Evolutionary conservation across 2,797 vertebrate species (phyloP), one percentile per base, ranked within the genome.

Genomic region (Kryptolebias ocellatus): DNA sequence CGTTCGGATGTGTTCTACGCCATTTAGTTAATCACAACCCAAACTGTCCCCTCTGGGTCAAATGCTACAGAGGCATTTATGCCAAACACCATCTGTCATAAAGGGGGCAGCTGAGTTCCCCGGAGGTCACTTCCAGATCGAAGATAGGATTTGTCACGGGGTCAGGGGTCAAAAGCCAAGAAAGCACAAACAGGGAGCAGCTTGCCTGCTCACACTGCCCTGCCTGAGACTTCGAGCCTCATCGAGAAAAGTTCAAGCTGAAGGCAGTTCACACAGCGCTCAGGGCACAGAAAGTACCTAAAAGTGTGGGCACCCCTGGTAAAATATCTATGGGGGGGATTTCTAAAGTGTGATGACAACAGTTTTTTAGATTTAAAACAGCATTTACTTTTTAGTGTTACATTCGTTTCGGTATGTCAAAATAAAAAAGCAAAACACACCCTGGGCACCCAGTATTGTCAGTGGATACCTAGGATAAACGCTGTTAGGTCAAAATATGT

Each of bases 131-230:
- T 80, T 83, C 49, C 63, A 64, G 53, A 70, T 50, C 66, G 45
- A 79, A 46, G 55, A 28, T 29, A 18, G 45, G 67, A 77, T 87
- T 85, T 74, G 60, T 74, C 60, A 73, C 2, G 47, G 79, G 67
- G 3, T 80, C 75, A 87, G n/a, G 2, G 72, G 81, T 85, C 83
- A 84, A 80, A 87, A 72, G 73, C 16, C 65, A 79, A 78, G 53
- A 74, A 46, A 78, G 64, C 60, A 79, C 70, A 74, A 74, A 77
- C 78, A 78, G 20, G 53, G 75, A 76, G 61, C 42, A 66, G 60
- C 47, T 64, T 34, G 47, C 28, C 62, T 49, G 27, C 60, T 78
- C 64, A 29, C 60, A 28, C n/a, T 39, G 20, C 42, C 44, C 34
- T 60, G 34, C 57, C 50, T 47, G 34, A 50, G 56, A 47, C 28